A percentile compares a stretch with the other conserved stretches of the same genome.
phyloP scores from a whole-genome alignment of 2,888 invertebrate species.

The Netelia melanura region DNA sequence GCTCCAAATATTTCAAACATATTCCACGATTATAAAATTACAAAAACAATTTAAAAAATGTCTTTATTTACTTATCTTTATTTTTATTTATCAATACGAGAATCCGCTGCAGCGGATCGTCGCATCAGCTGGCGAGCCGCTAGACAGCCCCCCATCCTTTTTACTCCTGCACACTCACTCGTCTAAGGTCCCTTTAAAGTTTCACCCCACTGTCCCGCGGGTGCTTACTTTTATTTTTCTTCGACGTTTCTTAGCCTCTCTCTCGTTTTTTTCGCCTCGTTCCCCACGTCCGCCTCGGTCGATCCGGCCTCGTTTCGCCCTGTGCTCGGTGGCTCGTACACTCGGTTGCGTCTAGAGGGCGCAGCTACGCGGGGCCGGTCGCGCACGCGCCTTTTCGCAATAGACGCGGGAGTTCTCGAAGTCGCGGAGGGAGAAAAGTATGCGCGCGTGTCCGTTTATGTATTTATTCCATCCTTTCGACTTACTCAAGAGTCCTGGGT shows the following conservation, averaged over 20 bases:
- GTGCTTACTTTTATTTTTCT: slow-evolving; percentile 3
- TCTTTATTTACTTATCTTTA: background rate
- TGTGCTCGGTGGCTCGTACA: too few species aligned
- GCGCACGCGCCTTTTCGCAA: slow-evolving; percentile 17
- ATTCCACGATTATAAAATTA: too few species aligned
- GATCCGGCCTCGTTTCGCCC: too few species aligned
- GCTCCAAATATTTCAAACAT: background rate
- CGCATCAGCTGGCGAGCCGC: slow-evolving; percentile 67
- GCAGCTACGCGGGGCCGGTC: slow-evolving; percentile 64
- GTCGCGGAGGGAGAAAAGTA: slow-evolving; percentile 52
- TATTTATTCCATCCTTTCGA: slow-evolving; percentile 29
- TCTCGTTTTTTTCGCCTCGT: background rate
- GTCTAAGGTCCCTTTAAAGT: slow-evolving; percentile 60
- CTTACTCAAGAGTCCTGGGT: slow-evolving; percentile 1
- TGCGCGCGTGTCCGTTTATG: slow-evolving; percentile 25
- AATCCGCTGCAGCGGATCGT: slow-evolving; percentile 5
- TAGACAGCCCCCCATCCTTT: slow-evolving; percentile 34
- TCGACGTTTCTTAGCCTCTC: background rate
- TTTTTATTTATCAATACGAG: background rate
- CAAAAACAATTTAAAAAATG: too few species aligned
- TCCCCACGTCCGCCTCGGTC: background rate
- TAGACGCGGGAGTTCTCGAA: slow-evolving; percentile 24
- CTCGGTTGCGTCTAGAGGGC: background rate
- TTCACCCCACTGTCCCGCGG: slow-evolving; percentile 1
- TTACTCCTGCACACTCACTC: background rate